phyloP scores from a whole-genome alignment of 2,113 vertebrate species.

The Pseudopipra pipra region DNA sequence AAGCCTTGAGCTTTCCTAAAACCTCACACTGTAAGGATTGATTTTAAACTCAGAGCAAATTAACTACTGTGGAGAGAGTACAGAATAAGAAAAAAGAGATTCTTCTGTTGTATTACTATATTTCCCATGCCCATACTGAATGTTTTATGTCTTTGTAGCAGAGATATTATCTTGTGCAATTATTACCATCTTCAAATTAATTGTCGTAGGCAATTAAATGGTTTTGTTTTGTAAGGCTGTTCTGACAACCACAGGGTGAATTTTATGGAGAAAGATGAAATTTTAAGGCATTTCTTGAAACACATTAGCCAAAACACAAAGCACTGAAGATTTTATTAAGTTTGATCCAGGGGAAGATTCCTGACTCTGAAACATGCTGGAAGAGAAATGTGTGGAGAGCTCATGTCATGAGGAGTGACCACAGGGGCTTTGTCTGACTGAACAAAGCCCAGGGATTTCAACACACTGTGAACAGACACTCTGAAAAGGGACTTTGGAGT shows the following conservation, averaged over 20 bases:
- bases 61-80: not conserved
- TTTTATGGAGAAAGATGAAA: not conserved
- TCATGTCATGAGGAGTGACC: accelerated
- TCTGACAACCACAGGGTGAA: not conserved
- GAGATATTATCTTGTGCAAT: not conserved
- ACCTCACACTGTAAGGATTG: not conserved
- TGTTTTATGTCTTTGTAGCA: not conserved
- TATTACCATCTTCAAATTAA: not conserved
- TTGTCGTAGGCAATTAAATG: not conserved
- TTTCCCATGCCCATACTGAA: not conserved
- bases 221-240: not conserved
- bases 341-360: not conserved
- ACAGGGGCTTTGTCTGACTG: accelerated
- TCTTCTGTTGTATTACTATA: not conserved
- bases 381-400: not conserved
- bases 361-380: accelerated
- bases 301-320: not conserved
- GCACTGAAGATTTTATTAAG: not conserved
- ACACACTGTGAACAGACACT: not conserved
- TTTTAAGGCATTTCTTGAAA: not conserved
- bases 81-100: not conserved
- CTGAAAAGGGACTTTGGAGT: not conserved
- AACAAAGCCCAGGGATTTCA: not conserved
- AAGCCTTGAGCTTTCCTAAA: not conserved
- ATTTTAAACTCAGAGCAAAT: constrained; percentile 26